These are phyloP conservation scores for Manduca sexta DNA, from an alignment of 1,140 invertebrate species.

Conservation along the genomic window DNA sequence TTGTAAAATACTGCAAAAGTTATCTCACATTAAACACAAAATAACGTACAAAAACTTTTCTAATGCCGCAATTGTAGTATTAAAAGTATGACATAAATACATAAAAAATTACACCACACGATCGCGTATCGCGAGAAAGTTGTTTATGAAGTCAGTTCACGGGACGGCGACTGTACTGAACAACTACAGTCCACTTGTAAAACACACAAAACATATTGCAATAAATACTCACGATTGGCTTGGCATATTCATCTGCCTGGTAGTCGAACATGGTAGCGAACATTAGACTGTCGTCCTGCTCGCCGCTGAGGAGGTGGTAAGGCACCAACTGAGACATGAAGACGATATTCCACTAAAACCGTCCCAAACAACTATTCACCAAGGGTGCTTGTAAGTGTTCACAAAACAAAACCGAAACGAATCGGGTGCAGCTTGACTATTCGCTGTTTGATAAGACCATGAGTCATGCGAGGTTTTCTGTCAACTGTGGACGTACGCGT, in stretches of 20 bases:
- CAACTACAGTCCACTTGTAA: no score
- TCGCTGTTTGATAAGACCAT: slow-evolving; percentile 58
- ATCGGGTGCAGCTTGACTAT: slow-evolving; percentile 35
- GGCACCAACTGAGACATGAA: slow-evolving; percentile 73
- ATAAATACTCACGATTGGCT: slow-evolving; percentile 51
- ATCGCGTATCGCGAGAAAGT: slow-evolving; percentile 34
- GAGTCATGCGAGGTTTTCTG: slow-evolving; percentile 49
- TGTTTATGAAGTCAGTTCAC: slow-evolving; percentile 40
- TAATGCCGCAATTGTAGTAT: background rate
- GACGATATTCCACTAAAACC: slow-evolving; percentile 44
- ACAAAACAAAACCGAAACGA: slow-evolving; percentile 28
- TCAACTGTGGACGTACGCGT: slow-evolving; percentile 43
- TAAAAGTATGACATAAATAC: slow-evolving; percentile 7
- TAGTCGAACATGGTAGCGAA: slow-evolving; percentile 73
- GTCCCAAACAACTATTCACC: slow-evolving; percentile 33
- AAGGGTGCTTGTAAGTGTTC: slow-evolving; percentile 15
- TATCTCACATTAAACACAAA: no score
- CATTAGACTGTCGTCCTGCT: slow-evolving; percentile 70
- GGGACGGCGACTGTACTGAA: slow-evolving; percentile 2
- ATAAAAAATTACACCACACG: slow-evolving; percentile 19
- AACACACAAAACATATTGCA: no score
- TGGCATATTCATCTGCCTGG: slow-evolving; percentile 63
- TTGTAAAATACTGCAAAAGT: no score
- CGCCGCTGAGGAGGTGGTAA: slow-evolving; percentile 56
- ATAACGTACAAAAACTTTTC: slow-evolving; percentile 3